Conservation (phyloP, 1,140 invertebrate species). For the Latrodectus geometricus region DNA sequence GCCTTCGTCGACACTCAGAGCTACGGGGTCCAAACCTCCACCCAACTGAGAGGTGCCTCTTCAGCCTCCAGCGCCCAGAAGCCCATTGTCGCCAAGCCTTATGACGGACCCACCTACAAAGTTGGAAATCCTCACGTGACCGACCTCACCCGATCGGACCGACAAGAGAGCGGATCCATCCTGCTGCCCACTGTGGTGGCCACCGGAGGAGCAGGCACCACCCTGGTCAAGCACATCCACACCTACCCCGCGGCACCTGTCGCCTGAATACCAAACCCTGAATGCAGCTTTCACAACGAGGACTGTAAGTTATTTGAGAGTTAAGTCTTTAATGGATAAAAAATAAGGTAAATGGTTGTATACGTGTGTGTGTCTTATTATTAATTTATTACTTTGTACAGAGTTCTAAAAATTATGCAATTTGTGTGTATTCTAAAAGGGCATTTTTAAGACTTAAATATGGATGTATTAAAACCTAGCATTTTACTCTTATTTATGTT, state of each 20-base stretch:
- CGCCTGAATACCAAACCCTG: no score
- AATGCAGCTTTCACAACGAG: no score
- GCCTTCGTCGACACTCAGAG: slow-evolving; percentile 16
- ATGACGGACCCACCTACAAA: slow-evolving; percentile 52
- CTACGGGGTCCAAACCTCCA: not conserved
- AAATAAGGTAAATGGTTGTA: no score
- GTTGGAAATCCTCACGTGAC: slow-evolving; percentile 52
- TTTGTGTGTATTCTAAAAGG: no score
- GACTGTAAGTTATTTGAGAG: no score
- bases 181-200: slow-evolving; percentile 45
- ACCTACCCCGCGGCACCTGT: slow-evolving; percentile 39
- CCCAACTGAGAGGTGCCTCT: not conserved
- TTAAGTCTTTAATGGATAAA: no score
- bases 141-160: slow-evolving; percentile 15
- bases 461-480: no score
- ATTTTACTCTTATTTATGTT: no score
- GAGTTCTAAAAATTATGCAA: no score
- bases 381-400: no score
- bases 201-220: slow-evolving; percentile 32
- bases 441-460: no score
- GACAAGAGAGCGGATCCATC: slow-evolving; percentile 30
- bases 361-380: no score
- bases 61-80: not conserved
- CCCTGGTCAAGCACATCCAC: slow-evolving; percentile 56
- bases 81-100: slow-evolving; percentile 41